Base-by-base conservation (phyloP, 1,140 invertebrate genomes). In the Spodoptera frugiperda region DNA sequence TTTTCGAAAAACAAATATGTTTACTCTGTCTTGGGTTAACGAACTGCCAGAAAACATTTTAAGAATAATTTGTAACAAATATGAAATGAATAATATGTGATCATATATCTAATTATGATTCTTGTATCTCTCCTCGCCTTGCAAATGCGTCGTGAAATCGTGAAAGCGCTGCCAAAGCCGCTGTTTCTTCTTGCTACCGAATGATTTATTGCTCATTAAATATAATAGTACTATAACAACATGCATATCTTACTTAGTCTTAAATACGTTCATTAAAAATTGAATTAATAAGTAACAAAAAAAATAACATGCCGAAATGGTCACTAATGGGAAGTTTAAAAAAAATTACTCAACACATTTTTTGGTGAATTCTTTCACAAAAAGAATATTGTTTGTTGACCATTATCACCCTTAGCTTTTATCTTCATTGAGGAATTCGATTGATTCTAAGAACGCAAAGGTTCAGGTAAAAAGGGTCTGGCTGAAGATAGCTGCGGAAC, bases 171-270 rank as follows among this genome's bases (percentile, higher is more conserved):
- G 54, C 54, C 49, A 55, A 72, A 39, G 30, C 8, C 33, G 19
- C 53, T 39, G 25, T 55, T 57, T 21, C 30, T 72, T 55, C 53
- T 57, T 19, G 67, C 53, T 21, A 33, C 30, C 48, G 21, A 68
- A 53, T 68, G 46, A 68, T 68, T 68, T 68, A 68, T 68, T 51
- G 12, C 33, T 51, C 65, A 68, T 68, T 68, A 51, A 68, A 68
- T 30, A 25, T 19, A 51, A 63, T 17, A 17, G n/a, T 46, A n/a
- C 3, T 21, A 10, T 65, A 21, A 21, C 10, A 21, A 25, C 11
- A 39, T 25, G 9, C 11, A 48, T 17, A 65, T 39, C 39, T 25
- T 65, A 48, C n/a, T 21, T 17, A 48, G 10, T 17, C 6, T 17
- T 15, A 17, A 57, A 30, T 12, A 57, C 6, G 15, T 8, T 44